Evolutionary conservation across 2,888 invertebrate genomes (phyloP), one percentile per base, ranked within the genome.

Genomic region (Andrena flavipes): DNA sequence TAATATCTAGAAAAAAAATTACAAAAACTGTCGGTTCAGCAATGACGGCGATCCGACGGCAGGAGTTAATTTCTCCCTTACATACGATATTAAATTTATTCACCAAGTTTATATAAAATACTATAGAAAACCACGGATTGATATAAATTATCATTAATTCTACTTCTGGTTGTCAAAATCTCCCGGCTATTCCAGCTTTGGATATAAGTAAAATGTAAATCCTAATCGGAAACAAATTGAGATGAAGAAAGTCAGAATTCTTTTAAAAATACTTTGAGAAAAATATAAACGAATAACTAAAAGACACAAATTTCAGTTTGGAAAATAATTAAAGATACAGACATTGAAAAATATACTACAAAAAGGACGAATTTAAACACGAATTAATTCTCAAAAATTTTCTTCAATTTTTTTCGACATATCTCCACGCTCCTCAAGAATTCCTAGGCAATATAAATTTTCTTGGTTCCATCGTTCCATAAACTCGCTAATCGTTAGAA

Each of bases 31-130:
- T 35, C 16, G 54, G 16, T 42, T 49, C 26, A n/a, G 10, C 49
- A 83, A 83, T 87, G 74, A 74, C 74, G 76, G 10, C 80, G 60
- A 48, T 82, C 86, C 86, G 86, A 84, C 86, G 86, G 86, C 48
- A n/a, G 71, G 54, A 30, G 69, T 26, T 35, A 35, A 35, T 10
- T 64, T 63, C 72, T 62, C 63, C 70, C n/a, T 48, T 59, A 42
- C 65, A 30, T 48, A 29, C 49, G 5, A 49, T 16, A 30, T 73
- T 54, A 6, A 63, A 23, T 51, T 76, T 33, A 5, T 42, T 51
- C 49, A 8, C 5, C 13, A 29, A 10, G 16, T 3, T 13, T n/a
- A 13, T n/a, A 20, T 2, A 56, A 64, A 64, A 54, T n/a, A 42
- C 5, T 23, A 62, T 30, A 29, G 23, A 20, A 26, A 13, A 3